These are phyloP conservation scores for Asteroscopus sphinx DNA, from an alignment of 2,888 invertebrate genomes.

Conservation along the genomic window DNA sequence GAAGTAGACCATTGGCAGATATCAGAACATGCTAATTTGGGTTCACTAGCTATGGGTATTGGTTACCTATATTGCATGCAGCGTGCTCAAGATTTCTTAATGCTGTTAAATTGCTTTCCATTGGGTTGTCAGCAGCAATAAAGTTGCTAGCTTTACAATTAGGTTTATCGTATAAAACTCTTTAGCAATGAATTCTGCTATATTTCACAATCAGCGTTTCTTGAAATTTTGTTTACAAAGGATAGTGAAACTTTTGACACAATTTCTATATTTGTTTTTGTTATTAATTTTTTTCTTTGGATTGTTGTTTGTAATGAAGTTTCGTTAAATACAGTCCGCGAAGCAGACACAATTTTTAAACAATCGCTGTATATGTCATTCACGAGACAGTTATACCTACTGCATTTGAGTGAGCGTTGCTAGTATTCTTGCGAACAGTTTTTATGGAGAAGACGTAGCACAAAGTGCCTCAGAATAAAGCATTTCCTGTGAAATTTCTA, in stretches of 20 bases:
- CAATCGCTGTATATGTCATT: too few relatives aligned
- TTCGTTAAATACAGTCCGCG: too few relatives aligned
- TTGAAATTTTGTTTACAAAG: too few relatives aligned
- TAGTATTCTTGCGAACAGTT: neutral
- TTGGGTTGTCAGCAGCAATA: conserved; percentile 33
- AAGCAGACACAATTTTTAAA: too few relatives aligned
- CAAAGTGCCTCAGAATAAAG: neutral
- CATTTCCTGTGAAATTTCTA: neutral
- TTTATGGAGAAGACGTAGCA: neutral
- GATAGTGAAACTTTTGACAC: too few relatives aligned
- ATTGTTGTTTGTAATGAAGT: too few relatives aligned
- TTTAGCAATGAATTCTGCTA: neutral
- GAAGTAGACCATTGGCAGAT: conserved; percentile 45
- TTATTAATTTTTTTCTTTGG: too few relatives aligned
- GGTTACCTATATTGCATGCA: conserved; percentile 67
- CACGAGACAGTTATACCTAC: too few relatives aligned
- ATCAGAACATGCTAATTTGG: conserved; percentile 54
- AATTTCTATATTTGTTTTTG: too few relatives aligned
- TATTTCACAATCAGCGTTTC: neutral
- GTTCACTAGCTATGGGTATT: conserved; percentile 38
- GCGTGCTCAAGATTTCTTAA: conserved; percentile 72
- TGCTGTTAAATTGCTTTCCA: conserved; percentile 77
- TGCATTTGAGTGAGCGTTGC: too few relatives aligned
- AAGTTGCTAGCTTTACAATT: neutral
- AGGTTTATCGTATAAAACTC: neutral